Conservation (phyloP, 2,888 invertebrate genomes). For the Andrena fulva region DNA sequence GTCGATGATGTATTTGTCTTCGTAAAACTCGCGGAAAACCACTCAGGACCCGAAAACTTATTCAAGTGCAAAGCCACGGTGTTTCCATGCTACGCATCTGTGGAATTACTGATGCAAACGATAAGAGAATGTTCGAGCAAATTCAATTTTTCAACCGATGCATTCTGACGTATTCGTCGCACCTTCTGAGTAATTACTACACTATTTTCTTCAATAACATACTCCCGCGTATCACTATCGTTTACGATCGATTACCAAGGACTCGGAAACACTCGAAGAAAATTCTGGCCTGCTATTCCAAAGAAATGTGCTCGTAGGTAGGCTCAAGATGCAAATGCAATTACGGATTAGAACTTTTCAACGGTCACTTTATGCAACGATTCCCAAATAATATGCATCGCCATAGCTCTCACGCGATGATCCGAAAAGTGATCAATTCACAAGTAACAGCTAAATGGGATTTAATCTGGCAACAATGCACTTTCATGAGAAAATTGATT, state of each 20-base stretch:
- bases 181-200: too few species aligned
- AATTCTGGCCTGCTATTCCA: not conserved
- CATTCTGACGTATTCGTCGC: too few species aligned
- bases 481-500: not conserved
- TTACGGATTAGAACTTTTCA: not conserved
- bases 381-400: constrained; percentile 7
- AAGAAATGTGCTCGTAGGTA: not conserved
- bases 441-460: not conserved
- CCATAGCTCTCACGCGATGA: not conserved
- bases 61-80: too few species aligned
- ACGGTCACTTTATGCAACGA: constrained; percentile 13
- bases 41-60: too few species aligned
- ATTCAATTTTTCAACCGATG: too few species aligned
- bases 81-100: not conserved
- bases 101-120: not conserved
- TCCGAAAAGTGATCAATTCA: constrained; percentile 4
- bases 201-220: too few species aligned
- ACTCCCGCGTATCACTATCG: not conserved
- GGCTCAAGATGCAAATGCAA: not conserved
- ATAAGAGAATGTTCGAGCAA: too few species aligned
- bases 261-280: not conserved
- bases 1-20: not conserved
- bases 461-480: not conserved
- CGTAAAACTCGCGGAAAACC: not conserved
- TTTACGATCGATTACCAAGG: not conserved